Evolutionary conservation across 2,113 vertebrate genomes (phyloP).

Genomic region (Ochotona princeps): DNA sequence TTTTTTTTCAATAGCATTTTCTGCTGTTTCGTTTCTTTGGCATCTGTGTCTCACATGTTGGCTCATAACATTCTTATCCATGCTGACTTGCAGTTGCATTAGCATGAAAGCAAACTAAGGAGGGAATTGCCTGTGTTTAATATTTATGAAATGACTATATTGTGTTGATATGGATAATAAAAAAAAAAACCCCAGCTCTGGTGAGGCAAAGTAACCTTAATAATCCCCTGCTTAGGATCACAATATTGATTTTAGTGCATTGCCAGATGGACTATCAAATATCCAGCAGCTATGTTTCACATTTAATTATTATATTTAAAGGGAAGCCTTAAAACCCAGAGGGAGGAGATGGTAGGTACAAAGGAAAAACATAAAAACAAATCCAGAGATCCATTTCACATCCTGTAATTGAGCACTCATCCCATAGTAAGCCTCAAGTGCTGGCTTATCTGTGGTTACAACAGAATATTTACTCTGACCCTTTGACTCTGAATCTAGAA

Average conservation of each 20-base stretch:
- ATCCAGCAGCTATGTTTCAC: conserved; percentile 38
- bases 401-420: not conserved
- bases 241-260: conserved; percentile 71
- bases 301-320: conserved; percentile 69
- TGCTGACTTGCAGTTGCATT: conserved; percentile 70
- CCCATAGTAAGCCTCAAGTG: not conserved
- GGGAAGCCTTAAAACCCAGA: conserved; percentile 56
- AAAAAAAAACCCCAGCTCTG: conserved; percentile 65
- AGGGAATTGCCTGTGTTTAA: conserved; percentile 77
- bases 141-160: conserved; percentile 81
- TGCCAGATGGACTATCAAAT: conserved; percentile 65
- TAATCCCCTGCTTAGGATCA: conserved; percentile 76
- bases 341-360: not conserved
- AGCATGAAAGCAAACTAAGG: conserved; percentile 78
- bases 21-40: conserved; percentile 65
- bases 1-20: conserved; percentile 72
- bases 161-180: conserved; percentile 74
- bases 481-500: conserved; percentile 52
- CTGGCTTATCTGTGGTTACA: not conserved
- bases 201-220: conserved; percentile 66
- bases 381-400: not conserved
- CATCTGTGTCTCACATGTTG: conserved; percentile 62
- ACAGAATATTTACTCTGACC: not conserved
- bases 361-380: not conserved
- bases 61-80: conserved; percentile 30